Conservation (phyloP, 2,797 vertebrate genomes). For the Cyclopterus lumpus region DNA sequence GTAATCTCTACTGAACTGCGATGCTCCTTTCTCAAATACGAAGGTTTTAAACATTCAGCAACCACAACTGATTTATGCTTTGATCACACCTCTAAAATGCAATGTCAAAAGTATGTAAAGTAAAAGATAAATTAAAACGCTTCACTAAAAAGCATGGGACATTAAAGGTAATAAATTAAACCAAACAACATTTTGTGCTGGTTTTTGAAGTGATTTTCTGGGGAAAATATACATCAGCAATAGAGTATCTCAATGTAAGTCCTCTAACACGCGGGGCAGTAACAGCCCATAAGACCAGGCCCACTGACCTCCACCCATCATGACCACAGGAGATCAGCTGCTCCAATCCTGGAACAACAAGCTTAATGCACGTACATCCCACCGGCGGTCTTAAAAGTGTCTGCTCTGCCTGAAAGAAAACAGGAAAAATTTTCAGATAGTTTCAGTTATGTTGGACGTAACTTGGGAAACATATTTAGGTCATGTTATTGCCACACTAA, state of each 20-base stretch:
- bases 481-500: constrained; percentile 28
- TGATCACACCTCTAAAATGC: background rate
- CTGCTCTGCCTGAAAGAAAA: background rate
- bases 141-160: background rate
- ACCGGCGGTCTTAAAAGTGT: background rate
- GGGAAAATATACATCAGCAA: background rate
- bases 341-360: constrained; percentile 12
- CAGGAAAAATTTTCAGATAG: background rate
- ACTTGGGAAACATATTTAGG: constrained; percentile 18
- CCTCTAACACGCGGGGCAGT: constrained; percentile 8
- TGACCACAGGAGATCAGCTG: constrained; percentile 5
- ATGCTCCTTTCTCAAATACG: background rate
- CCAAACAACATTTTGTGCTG: background rate
- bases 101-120: background rate
- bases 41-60: background rate
- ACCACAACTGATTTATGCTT: background rate
- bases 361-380: background rate
- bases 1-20: background rate
- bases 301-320: constrained; percentile 51
- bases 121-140: background rate
- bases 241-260: constrained; percentile 2
- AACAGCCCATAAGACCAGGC: constrained; percentile 27
- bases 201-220: background rate
- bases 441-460: constrained; percentile 12
- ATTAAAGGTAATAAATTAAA: background rate